A percentile compares a stretch with the other conserved stretches of the same genome.
Conservation (phyloP, 2,888 invertebrate genomes). For the Limenitis camilla region DNA sequence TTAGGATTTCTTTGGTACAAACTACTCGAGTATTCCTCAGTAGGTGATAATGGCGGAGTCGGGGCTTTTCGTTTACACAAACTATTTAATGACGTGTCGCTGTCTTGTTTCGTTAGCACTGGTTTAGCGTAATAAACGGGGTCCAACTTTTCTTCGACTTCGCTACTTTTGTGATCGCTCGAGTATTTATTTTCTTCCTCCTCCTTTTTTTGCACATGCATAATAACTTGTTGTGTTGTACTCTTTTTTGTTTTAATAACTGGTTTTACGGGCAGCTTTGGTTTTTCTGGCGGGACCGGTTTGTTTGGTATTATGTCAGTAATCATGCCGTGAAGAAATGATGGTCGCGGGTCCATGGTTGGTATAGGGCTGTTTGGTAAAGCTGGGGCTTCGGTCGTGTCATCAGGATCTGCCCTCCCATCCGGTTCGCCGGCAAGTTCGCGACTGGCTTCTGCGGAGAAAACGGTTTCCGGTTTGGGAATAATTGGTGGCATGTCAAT, state of each 20-base stretch:
- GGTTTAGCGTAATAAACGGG: slow-evolving; percentile 64
- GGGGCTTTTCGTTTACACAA: slow-evolving; percentile 85
- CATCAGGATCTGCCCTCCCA: slow-evolving; percentile 89
- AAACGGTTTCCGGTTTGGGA: slow-evolving; percentile 60
- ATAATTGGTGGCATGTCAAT: slow-evolving; percentile 66
- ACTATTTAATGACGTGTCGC: slow-evolving; percentile 69
- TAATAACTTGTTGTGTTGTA: slow-evolving; percentile 59
- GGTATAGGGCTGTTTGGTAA: slow-evolving; percentile 82
- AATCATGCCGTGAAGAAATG: slow-evolving; percentile 81
- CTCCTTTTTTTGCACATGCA: slow-evolving; percentile 68
- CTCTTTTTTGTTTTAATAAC: slow-evolving; percentile 70
- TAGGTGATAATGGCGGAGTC: slow-evolving; percentile 77
- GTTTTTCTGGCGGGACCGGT: slow-evolving; percentile 83
- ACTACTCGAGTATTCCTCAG: slow-evolving; percentile 65
- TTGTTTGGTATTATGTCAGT: slow-evolving; percentile 63
- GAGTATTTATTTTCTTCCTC: slow-evolving; percentile 46
- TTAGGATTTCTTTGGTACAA: slow-evolving; percentile 77
- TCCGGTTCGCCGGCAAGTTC: slow-evolving; percentile 90
- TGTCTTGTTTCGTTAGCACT: slow-evolving; percentile 73
- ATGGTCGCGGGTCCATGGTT: slow-evolving; percentile 74
- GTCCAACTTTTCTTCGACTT: slow-evolving; percentile 58
- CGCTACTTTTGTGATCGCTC: slow-evolving; percentile 56
- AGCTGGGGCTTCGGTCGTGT: slow-evolving; percentile 78
- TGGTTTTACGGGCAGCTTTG: slow-evolving; percentile 75
- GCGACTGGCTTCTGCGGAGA: slow-evolving; percentile 78